Evolutionary conservation across 2,113 vertebrate species (phyloP).

Genomic region (Actinemys pallida): DNA sequence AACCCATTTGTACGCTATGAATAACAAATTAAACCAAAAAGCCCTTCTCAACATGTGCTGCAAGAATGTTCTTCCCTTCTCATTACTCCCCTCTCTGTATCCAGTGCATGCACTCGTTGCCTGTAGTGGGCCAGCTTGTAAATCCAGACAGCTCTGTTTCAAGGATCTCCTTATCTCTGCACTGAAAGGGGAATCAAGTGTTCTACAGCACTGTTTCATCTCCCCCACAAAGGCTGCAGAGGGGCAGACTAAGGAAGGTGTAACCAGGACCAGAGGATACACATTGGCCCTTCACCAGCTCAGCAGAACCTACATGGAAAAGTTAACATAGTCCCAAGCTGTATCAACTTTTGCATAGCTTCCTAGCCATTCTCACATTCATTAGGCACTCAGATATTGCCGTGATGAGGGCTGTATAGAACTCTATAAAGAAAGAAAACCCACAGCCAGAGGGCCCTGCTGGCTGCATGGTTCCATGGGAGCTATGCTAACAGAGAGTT

Average conservation of each 20-base stretch:
- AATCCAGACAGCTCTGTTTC: background rate
- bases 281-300: background rate
- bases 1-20: constrained; percentile 40
- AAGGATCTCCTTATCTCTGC: background rate
- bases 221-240: background rate
- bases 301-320: background rate
- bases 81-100: background rate
- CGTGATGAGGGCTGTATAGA: too few relatives aligned
- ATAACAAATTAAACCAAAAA: background rate
- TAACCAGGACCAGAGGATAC: background rate
- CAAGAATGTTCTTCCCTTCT: background rate
- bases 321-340: background rate
- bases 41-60: background rate
- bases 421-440: too few relatives aligned
- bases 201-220: background rate
- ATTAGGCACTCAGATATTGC: too few relatives aligned
- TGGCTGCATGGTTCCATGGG: too few relatives aligned
- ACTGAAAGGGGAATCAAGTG: background rate
- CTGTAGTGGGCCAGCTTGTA: background rate
- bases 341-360: background rate
- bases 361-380: background rate
- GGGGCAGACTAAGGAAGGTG: background rate
- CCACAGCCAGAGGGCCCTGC: too few relatives aligned
- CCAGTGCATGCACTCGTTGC: background rate
- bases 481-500: too few relatives aligned